phyloP scores from a whole-genome alignment of 2,797 vertebrate genomes.

The Meda fulgida region DNA sequence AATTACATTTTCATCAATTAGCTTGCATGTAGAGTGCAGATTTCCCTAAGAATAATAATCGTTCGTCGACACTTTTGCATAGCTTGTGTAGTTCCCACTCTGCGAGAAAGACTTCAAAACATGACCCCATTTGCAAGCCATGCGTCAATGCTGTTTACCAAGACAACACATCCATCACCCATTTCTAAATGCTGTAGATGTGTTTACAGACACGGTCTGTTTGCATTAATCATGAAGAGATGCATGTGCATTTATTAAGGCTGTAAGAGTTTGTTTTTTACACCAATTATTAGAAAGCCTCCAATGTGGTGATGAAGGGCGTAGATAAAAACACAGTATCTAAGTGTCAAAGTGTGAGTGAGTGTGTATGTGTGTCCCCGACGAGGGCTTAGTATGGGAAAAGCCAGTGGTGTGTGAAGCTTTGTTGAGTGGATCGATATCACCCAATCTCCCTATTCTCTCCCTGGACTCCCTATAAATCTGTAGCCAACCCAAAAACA shows the following conservation, averaged over 20 bases:
- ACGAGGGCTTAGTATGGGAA: slow-evolving; percentile 51
- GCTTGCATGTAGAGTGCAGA: background rate
- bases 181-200: background rate
- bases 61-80: background rate
- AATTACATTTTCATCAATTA: slow-evolving; percentile 16
- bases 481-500: slow-evolving; percentile 62
- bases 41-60: slow-evolving; percentile 11
- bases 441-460: slow-evolving; percentile 72
- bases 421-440: slow-evolving; percentile 71
- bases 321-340: slow-evolving; percentile 19
- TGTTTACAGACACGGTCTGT: background rate
- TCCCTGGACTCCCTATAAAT: slow-evolving; percentile 70
- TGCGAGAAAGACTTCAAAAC: slow-evolving; percentile 2
- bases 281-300: background rate
- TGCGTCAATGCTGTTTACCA: background rate
- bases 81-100: background rate
- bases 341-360: slow-evolving; percentile 23
- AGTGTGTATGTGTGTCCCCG: slow-evolving; percentile 20
- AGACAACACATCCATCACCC: slow-evolving; percentile 27
- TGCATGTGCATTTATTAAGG: background rate
- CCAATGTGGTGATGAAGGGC: background rate
- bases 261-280: background rate
- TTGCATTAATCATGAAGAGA: slow-evolving; percentile 35
- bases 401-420: slow-evolving; percentile 69
- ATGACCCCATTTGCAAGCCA: slow-evolving; percentile 1